Evolutionary conservation across 2,888 invertebrate species (phyloP).

Genomic region (Latrodectus hesperus): DNA sequence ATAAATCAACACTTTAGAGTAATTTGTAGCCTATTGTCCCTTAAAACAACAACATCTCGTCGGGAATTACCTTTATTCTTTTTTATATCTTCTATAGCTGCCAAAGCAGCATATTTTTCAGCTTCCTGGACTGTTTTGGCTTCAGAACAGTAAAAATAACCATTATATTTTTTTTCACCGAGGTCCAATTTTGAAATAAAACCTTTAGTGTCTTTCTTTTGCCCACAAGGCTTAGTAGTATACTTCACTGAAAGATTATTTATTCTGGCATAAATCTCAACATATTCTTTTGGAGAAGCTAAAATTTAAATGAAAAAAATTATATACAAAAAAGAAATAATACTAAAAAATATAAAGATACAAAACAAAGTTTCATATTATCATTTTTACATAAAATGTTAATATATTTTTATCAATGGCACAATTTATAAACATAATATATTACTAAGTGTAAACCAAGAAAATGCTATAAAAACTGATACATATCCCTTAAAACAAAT

Average conservation of each 20-base stretch:
- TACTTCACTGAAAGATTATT: neutral
- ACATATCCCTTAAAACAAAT: too few relatives aligned
- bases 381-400: neutral
- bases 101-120: neutral
- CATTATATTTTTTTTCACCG: neutral
- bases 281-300: constrained; percentile 1
- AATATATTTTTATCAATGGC: neutral
- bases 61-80: neutral
- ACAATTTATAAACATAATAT: neutral
- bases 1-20: neutral
- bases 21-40: neutral
- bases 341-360: neutral
- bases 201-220: neutral
- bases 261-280: neutral
- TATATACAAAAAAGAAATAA: neutral
- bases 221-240: neutral
- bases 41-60: neutral
- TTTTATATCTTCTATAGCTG: neutral
- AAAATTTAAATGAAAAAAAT: neutral
- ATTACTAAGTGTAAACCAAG: too few relatives aligned
- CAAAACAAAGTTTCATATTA: neutral
- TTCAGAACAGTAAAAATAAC: neutral
- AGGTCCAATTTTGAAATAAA: neutral
- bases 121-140: neutral
- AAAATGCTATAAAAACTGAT: too few relatives aligned